Percentiles rank a stretch among this genome's conserved stretches.
phyloP scores from a whole-genome alignment of 2,888 invertebrate species.

The Mythimna impura region DNA sequence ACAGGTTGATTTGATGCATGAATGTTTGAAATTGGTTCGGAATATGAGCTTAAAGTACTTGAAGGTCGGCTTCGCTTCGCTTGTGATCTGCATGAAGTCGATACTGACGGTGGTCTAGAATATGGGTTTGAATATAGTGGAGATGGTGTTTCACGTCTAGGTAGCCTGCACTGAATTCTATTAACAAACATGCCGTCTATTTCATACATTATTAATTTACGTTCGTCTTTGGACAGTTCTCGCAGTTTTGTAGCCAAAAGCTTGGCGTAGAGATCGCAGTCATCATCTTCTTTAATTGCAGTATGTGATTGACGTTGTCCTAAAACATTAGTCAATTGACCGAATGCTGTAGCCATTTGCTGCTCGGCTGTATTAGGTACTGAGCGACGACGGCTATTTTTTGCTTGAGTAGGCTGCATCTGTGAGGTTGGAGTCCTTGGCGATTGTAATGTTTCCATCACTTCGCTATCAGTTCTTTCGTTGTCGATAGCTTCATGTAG shows the following conservation, averaged over 20 bases:
- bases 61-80: slow-evolving; percentile 49
- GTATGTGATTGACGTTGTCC: slow-evolving; percentile 32
- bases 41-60: slow-evolving; percentile 53
- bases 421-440: slow-evolving; percentile 28
- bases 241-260: slow-evolving; percentile 63
- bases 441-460: no score
- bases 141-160: slow-evolving; percentile 23
- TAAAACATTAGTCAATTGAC: slow-evolving; percentile 33
- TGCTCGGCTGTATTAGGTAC: slow-evolving; percentile 14
- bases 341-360: slow-evolving; percentile 25
- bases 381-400: slow-evolving; percentile 36
- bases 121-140: slow-evolving; percentile 32
- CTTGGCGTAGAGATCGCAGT: slow-evolving; percentile 65
- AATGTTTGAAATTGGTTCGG: slow-evolving; percentile 51
- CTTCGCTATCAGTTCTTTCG: slow-evolving; percentile 49
- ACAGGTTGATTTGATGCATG: slow-evolving; percentile 54
- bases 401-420: slow-evolving; percentile 52
- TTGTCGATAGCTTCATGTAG: slow-evolving; percentile 49
- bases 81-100: slow-evolving; percentile 46
- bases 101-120: slow-evolving; percentile 37
- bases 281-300: slow-evolving; percentile 55
- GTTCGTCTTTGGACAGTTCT: slow-evolving; percentile 50
- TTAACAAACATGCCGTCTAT: slow-evolving; percentile 58
- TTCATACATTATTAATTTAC: slow-evolving; percentile 55
- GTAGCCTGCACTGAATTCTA: slow-evolving; percentile 36